Evolutionary conservation across 2,888 invertebrate species (phyloP).

Genomic region (Nezara viridula): DNA sequence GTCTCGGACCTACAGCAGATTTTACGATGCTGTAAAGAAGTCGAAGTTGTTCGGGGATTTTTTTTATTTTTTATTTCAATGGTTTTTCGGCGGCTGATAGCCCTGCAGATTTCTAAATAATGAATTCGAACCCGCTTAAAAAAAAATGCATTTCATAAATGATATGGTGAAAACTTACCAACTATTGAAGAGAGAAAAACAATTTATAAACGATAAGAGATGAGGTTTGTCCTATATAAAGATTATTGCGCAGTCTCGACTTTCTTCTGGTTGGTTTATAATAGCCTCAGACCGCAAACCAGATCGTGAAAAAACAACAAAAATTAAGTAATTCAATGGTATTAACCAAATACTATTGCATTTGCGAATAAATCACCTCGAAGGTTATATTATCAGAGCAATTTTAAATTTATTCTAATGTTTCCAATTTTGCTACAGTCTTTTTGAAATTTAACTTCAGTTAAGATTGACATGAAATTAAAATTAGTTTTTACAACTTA

Average conservation of each 20-base stretch:
- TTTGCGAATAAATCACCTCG: not conserved
- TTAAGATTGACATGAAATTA: no score
- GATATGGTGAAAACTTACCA: not conserved
- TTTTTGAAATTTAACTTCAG: no score
- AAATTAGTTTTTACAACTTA: no score
- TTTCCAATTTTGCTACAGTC: no score
- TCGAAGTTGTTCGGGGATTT: not conserved
- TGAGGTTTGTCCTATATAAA: conserved; percentile 21
- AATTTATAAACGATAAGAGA: not conserved
- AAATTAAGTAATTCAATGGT: not conserved
- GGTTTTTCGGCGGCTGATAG: not conserved
- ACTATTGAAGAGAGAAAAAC: not conserved
- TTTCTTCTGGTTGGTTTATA: conserved; percentile 21
- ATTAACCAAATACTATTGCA: not conserved
- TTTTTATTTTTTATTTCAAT: no score
- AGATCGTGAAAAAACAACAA: not conserved
- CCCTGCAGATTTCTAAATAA: not conserved
- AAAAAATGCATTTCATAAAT: not conserved
- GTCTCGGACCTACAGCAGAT: not conserved
- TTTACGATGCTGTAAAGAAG: not conserved
- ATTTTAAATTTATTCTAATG: not conserved
- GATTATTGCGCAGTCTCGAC: not conserved
- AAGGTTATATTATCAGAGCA: not conserved
- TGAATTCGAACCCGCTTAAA: not conserved
- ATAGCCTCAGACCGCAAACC: not conserved